Conservation (phyloP, 1,140 invertebrate species). For the Orchesella cincta region DNA sequence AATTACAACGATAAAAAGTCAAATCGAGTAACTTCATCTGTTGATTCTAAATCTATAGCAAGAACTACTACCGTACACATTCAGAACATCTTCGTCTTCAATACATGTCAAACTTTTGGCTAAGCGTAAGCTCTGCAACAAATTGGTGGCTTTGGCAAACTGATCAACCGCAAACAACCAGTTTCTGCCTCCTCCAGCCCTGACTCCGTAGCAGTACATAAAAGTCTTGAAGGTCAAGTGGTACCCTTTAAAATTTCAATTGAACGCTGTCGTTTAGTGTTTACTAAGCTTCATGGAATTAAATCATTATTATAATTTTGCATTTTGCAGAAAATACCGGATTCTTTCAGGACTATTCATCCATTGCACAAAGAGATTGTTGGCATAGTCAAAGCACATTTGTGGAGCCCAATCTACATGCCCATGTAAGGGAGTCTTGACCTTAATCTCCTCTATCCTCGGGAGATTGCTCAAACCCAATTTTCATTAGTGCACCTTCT, state of each 20-base stretch:
- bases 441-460: slow-evolving; percentile 36
- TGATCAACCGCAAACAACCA: slow-evolving; percentile 23
- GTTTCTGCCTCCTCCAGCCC: slow-evolving; percentile 12
- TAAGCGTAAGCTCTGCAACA: background rate
- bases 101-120: background rate
- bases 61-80: background rate
- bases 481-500: slow-evolving; percentile 29
- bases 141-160: background rate
- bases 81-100: slow-evolving; percentile 7
- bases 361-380: slow-evolving; percentile 28
- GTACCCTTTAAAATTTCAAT: background rate
- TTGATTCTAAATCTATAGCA: too few species aligned
- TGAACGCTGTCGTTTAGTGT: background rate
- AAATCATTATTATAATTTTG: background rate
- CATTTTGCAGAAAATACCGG: background rate
- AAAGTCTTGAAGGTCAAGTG: slow-evolving; percentile 15
- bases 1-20: background rate
- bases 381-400: slow-evolving; percentile 34
- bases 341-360: slow-evolving; percentile 28
- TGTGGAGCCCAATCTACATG: slow-evolving; percentile 34
- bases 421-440: slow-evolving; percentile 36
- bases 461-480: slow-evolving; percentile 38
- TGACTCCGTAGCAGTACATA: slow-evolving; percentile 20
- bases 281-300: background rate
- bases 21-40: too few species aligned